These are phyloP conservation scores for Ashinkailepas kermadecensis DNA, from an alignment of 2,888 invertebrate species.

Conservation along the genomic window DNA sequence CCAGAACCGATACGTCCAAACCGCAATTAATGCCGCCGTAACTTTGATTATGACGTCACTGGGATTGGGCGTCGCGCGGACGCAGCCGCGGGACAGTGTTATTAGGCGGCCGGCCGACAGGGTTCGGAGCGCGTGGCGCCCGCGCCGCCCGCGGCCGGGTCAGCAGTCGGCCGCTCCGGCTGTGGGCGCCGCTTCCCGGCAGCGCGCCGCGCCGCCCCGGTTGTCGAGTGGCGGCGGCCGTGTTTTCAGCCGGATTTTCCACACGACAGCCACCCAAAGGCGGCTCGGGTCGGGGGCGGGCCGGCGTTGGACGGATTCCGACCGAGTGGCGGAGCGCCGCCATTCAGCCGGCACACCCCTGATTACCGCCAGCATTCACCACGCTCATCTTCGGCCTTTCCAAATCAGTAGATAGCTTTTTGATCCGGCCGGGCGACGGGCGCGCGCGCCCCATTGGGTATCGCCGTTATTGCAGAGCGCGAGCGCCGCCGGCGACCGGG, in stretches of 20 bases:
- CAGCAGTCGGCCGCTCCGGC: too few species aligned
- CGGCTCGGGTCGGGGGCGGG: not conserved
- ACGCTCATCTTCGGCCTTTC: conserved; percentile 21
- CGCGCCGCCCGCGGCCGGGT: too few species aligned
- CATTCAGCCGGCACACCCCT: not conserved
- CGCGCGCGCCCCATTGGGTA: not conserved
- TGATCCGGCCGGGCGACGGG: not conserved
- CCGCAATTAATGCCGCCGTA: conserved; percentile 2
- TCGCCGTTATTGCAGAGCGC: not conserved
- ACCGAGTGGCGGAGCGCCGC: not conserved
- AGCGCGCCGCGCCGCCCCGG: too few species aligned
- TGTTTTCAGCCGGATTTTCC: not conserved
- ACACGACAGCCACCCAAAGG: not conserved
- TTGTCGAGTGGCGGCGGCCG: not conserved
- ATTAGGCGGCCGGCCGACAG: not conserved
- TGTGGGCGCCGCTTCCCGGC: too few species aligned
- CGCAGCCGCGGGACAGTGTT: not conserved
- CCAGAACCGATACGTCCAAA: not conserved
- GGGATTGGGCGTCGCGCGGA: not conserved
- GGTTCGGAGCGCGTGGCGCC: too few species aligned
- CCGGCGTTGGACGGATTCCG: not conserved
- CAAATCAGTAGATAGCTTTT: conserved; percentile 19
- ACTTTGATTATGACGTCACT: conserved; percentile 12
- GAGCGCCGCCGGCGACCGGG: not conserved
- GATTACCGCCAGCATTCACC: conserved; percentile 8